Base-by-base conservation (phyloP, 2,113 vertebrate species). In the Prolemur simus region DNA sequence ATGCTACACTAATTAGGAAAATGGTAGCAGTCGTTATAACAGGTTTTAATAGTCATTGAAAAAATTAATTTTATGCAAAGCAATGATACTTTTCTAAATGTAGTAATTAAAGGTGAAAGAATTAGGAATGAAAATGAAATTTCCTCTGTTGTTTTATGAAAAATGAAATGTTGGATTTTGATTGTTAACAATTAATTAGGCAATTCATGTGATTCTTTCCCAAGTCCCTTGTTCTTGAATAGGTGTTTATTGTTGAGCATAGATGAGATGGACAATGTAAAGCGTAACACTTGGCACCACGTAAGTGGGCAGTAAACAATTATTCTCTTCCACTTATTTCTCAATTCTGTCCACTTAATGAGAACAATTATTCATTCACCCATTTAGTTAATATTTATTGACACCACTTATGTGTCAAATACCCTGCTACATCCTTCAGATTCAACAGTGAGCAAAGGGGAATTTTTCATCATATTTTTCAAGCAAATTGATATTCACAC, bases 111-210 rank as follows among this genome's bases (percentile, higher is more conserved):
- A 82, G n/a, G 13, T 64, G 15, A 92, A 68, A 42, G 0, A 63
- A 96, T 74, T 91, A 12, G 0, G 8, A 37, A 69, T 93, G 42
- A 96, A 92, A 94, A 89, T 52, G 3, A 47, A 89, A 23, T 54
- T 47, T 71, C 54, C 23, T 95, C 49, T 77, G 3, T 56, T 89
- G 21, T 13, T 88, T 89, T 88, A 69, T 95, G 96, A 49, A 92
- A 85, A 95, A 94, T 64, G 6, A 87, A 63, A 86, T 45, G 8
- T 54, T 76, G 32, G 90, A 37, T 77, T 90, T 17, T 84, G 4
- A 76, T 87, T 80, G 11, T 56, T 86, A 68, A 47, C 39, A 82
- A 49, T 92, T 87, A 85, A 94, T 86, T 78, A 71, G 91, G 17
- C 1, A 71, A 37, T 64, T 84, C 3, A 80, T 73, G 76, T 96